Base-by-base conservation (phyloP, 2,113 vertebrate species). In the rabbit (Oryctolagus cuniculus) region DNA sequence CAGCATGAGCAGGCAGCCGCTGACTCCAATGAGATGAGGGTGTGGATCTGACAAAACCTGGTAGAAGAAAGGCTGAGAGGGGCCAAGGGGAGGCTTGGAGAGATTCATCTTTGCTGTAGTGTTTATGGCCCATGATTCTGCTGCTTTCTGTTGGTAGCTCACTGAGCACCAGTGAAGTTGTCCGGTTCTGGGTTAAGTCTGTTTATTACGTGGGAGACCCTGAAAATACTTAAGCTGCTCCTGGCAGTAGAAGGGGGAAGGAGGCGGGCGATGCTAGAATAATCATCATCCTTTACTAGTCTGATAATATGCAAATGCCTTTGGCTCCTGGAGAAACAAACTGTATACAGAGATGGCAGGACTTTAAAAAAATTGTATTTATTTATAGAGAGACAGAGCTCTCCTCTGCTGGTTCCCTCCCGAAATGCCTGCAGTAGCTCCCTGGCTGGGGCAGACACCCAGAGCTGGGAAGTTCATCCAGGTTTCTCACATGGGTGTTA, bases 161-260 rank as follows among this genome's bases (percentile, higher is more conserved):
- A 31, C 66, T 15, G 22, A 80, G 34, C 64, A 10, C 67, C 24
- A 89, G 21, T 86, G 70, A 79, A 85, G 53, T 75, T 84, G 64
- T 7, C 64, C 70, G 69, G 49, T 34, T 19, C n/a, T 61, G 1
- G 67, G 49, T 88, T 69, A 63, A 93, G 31, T 25, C 29, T 29
- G 36, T 22, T 53, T 75, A 51, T 81, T 77, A 61, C 10, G 55
- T 12, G 61, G 53, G 83, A 89, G 29, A 36, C 61, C 67, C 61
- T 85, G 29, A 86, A 70, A 79, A 72, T 80, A 29, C 94, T 51
- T 90, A 83, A 90, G 44, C 70, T 61, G 61, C 27, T 78, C 27
- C 49, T 31, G 27, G 36, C 63, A 25, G 72, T 80, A 79, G 66
- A 84, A 51, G 74, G 86, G 16, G 38, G 51, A 87, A 85, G 53